phyloP scores from a whole-genome alignment of 2,888 invertebrate species.

The Plutella xylostella region DNA sequence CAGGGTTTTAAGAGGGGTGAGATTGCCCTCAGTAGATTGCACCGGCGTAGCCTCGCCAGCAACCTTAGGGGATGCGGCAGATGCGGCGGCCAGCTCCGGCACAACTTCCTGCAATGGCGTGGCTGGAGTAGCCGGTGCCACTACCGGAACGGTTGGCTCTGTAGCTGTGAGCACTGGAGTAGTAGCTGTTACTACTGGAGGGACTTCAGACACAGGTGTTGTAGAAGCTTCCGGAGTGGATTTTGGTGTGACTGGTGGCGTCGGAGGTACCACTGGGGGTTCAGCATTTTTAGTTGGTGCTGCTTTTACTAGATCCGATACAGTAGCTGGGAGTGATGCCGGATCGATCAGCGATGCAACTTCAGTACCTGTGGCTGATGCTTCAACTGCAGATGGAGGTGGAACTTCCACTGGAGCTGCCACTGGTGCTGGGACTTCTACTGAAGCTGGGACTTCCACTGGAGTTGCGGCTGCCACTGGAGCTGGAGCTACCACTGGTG shows the following conservation, averaged over 20 bases:
- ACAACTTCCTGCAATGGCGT: no score
- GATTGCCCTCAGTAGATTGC: not conserved
- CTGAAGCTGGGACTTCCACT: not conserved
- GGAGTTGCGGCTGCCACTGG: not conserved
- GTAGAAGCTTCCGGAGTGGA: conserved; percentile 19
- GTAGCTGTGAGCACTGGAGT: not conserved
- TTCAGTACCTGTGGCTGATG: conserved; percentile 12
- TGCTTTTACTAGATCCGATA: no score
- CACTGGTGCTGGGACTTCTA: conserved; percentile 6
- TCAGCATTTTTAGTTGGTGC: conserved; percentile 12
- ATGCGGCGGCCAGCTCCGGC: no score
- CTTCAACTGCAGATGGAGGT: conserved; percentile 10
- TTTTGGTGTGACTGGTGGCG: conserved; percentile 23
- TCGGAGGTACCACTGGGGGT: conserved; percentile 19
- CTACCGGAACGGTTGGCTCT: no score
- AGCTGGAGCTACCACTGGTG: conserved; percentile 6
- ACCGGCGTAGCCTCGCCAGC: not conserved
- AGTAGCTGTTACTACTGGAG: conserved; percentile 18
- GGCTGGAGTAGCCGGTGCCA: no score
- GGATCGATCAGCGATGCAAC: no score
- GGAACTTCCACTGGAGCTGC: conserved; percentile 5
- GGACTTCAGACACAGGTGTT: conserved; percentile 6
- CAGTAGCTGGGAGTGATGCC: conserved; percentile 12
- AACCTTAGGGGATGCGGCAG: no score
- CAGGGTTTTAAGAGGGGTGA: conserved; percentile 23